A percentile compares a stretch with the other conserved stretches of the same genome.
Conservation (phyloP, 2,797 vertebrate genomes). For the Muscicapa striata region DNA sequence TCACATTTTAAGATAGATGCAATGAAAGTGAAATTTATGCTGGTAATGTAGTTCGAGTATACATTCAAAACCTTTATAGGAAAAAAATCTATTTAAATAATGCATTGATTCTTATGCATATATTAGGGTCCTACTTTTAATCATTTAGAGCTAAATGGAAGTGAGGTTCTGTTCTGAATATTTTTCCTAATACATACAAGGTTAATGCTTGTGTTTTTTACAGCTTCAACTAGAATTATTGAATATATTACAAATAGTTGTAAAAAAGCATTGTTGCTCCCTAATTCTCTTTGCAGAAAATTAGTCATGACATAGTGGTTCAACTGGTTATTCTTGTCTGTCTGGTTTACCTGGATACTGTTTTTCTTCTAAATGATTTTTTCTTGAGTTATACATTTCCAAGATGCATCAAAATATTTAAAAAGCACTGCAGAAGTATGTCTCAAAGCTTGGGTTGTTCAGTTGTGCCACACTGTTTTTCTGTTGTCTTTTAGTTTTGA, state of each 20-base stretch:
- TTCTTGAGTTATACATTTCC: not conserved
- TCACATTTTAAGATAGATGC: not conserved
- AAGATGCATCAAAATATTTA: not conserved
- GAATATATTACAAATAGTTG: not conserved
- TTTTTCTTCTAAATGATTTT: not conserved
- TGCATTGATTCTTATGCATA: not conserved
- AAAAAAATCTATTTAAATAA: slow-evolving; percentile 26
- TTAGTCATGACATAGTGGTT: not conserved
- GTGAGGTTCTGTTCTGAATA: slow-evolving; percentile 5
- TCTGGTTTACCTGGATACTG: not conserved
- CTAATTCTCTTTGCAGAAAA: slow-evolving; percentile 13
- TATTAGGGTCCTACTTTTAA: not conserved
- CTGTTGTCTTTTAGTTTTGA: not conserved
- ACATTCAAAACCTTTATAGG: not conserved
- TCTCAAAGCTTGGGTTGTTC: not conserved
- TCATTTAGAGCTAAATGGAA: slow-evolving; percentile 5
- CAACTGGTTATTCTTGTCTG: not conserved
- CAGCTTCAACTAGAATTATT: slow-evolving; percentile 1
- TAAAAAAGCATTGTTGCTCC: not conserved
- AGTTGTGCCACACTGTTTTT: not conserved
- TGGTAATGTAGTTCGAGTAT: not conserved
- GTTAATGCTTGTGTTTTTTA: slow-evolving; percentile 1
- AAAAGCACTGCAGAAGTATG: not conserved
- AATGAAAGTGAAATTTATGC: not conserved
- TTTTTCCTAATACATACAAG: not conserved